Evolutionary conservation across 92 coral and sea anemone genomes (phyloP).

Genomic region (Micromussa lordhowensis): DNA sequence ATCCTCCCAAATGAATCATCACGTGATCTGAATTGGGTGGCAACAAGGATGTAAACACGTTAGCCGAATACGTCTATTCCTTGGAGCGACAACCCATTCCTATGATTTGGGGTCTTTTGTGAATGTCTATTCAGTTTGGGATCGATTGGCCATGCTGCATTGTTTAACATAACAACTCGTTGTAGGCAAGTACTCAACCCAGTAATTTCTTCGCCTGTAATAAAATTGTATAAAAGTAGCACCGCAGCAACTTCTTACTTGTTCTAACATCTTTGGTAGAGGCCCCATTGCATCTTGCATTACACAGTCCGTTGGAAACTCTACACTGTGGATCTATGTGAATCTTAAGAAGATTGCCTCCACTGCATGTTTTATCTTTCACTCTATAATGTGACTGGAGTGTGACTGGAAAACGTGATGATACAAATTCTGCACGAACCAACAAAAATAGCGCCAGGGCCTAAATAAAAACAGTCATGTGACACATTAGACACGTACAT

Average conservation of each 20-base stretch:
- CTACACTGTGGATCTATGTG: neutral
- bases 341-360: neutral
- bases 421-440: neutral
- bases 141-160: no score
- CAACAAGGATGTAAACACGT: no score
- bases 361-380: neutral
- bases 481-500: neutral
- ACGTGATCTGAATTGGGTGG: no score
- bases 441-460: neutral
- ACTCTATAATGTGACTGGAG: neutral
- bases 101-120: no score
- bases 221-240: neutral
- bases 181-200: no score
- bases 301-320: neutral
- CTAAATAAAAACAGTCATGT: neutral
- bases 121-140: no score
- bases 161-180: no score
- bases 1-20: no score
- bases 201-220: neutral
- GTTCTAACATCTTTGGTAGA: neutral
- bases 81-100: no score
- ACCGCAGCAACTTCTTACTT: neutral
- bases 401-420: neutral
- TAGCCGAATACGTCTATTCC: no score
- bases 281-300: neutral